Conservation (phyloP, 37 sponge, comb jelly and placozoan genomes). For the Axinella damicornis region DNA sequence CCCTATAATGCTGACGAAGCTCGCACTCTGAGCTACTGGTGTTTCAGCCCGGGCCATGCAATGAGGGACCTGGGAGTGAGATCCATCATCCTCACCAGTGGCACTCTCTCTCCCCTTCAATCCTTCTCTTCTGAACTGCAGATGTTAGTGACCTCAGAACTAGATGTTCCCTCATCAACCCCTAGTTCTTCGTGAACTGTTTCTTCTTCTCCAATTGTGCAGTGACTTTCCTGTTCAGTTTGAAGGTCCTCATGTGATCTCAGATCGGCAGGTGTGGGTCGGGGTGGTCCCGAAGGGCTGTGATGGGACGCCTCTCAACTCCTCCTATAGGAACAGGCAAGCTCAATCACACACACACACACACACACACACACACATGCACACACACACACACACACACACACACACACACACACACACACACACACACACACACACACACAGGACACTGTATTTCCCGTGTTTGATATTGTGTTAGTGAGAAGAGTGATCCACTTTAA, state of each 20-base stretch:
- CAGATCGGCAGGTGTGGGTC: constrained; percentile 79
- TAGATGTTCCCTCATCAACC: too few relatives aligned
- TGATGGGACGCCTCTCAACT: constrained; percentile 70
- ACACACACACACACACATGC: too few relatives aligned
- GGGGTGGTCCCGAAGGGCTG: constrained; percentile 84
- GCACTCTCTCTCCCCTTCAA: constrained; percentile 94
- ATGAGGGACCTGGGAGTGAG: constrained; percentile 92
- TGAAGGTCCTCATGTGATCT: constrained; percentile 95
- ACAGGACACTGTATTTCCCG: too few relatives aligned
- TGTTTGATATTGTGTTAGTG: too few relatives aligned
- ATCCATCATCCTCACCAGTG: constrained; percentile 95
- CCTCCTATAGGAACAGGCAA: constrained; percentile 76
- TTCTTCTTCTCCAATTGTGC: background rate
- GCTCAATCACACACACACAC: background rate
- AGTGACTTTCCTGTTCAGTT: constrained; percentile 79
- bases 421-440: too few relatives aligned
- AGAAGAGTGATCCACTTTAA: background rate
- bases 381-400: too few relatives aligned
- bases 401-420: too few relatives aligned
- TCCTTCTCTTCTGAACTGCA: constrained; percentile 93
- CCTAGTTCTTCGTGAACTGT: too few relatives aligned
- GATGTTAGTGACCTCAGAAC: constrained; percentile 82
- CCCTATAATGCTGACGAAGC: background rate
- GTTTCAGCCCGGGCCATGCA: constrained; percentile 94
- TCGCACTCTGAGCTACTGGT: constrained; percentile 91